Base-by-base conservation (phyloP, 2,113 vertebrate genomes). In the Bambusicola thoracicus region DNA sequence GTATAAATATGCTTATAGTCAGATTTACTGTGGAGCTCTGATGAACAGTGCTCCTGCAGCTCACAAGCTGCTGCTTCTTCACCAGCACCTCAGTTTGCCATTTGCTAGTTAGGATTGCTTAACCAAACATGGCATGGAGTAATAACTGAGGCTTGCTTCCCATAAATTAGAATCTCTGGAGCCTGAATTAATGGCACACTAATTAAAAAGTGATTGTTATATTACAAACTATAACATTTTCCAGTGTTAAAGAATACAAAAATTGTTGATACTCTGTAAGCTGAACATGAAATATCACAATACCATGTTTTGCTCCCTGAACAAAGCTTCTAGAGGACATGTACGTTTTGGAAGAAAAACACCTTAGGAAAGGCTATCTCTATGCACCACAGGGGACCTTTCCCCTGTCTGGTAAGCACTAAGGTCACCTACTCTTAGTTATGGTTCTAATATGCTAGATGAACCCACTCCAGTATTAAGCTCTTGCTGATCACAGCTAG, bases 31-130 rank as follows among this genome's bases (percentile, higher is more conserved):
- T 44, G 46, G 81, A 87, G 67, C 74, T 80, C 61, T 59, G 61
- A 13, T 22, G 66, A 66, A 59, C 44, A 55, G 14, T 44, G 77
- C 49, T 91, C 30, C 25, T 76, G 10, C 19, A 73, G 70, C 34
- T 27, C 79, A 44, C 16, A 87, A 86, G 43, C 86, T 87, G 48
- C 43, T 90, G 34, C 72, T 83, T 81, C 46, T 87, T 30, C 48
- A 70, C 38, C 58, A 29, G 12, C 66, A 67, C 49, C 46, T 61
- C 55, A 30, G 11, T 13, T 82, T 76, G 34, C 58, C 53, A 49
- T 82, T 30, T 93, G 77, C 63, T 41, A 91, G 89, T 68, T 92
- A 90, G 43, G n/a, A 20, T 24, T 65, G 17, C 13, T 94, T 92
- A 89, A 85, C 21, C 62, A 92, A 93, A 72, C n/a, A 58, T 4